Conservation (phyloP, 2,888 invertebrate species). For the Notodonta ziczac region DNA sequence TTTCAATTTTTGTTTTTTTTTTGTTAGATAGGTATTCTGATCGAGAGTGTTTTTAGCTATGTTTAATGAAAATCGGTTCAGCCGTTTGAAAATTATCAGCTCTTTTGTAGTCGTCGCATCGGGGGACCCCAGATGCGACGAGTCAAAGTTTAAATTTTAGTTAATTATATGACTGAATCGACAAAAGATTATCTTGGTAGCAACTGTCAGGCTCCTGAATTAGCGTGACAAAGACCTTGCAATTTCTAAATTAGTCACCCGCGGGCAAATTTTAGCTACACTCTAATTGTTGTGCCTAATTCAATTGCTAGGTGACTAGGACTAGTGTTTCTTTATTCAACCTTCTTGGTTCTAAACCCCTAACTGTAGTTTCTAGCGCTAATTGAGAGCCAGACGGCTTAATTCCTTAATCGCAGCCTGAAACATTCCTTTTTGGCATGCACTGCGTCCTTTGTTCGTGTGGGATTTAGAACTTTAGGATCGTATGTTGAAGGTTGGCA, state of each 20-base stretch:
- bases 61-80: no score
- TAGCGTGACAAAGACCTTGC: conserved; percentile 39
- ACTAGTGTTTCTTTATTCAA: conserved; percentile 46
- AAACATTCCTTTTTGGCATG: conserved; percentile 15
- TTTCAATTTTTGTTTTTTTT: no score
- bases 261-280: conserved; percentile 52
- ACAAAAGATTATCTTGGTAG: neutral
- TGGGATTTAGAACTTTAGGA: neutral
- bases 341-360: conserved; percentile 47
- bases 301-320: conserved; percentile 41
- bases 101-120: no score
- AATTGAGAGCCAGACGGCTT: conserved; percentile 72
- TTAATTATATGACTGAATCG: conserved; percentile 3
- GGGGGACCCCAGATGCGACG: no score
- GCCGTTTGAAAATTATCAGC: no score
- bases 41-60: no score
- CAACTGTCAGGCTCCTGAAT: conserved; percentile 22
- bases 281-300: conserved; percentile 46
- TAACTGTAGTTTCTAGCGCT: conserved; percentile 53
- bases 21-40: no score
- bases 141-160: no score
- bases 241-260: conserved; percentile 23
- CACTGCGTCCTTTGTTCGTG: neutral
- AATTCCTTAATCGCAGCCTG: conserved; percentile 52
- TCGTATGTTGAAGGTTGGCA: no score